Conservation (phyloP, 2,113 vertebrate genomes). For the Corythaeola cristata region DNA sequence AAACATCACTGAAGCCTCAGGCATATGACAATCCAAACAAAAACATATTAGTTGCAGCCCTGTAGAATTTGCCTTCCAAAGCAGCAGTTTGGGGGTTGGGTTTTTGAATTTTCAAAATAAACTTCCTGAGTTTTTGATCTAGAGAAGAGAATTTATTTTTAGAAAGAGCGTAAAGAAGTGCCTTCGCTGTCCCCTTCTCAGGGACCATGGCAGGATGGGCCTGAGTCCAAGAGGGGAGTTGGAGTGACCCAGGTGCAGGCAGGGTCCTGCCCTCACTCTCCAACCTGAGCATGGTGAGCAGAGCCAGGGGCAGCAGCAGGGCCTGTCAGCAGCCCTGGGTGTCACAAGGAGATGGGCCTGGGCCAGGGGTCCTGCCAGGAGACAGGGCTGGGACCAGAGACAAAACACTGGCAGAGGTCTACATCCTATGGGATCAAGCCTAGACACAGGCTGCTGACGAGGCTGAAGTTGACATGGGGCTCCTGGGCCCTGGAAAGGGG, state of each 20-base stretch:
- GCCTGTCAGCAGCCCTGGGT: neutral
- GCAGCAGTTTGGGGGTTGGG: rapidly evolving
- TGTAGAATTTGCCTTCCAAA: neutral
- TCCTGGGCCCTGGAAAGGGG: neutral
- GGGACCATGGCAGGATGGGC: neutral
- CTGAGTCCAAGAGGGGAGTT: neutral
- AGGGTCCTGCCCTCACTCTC: neutral
- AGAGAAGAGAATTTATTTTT: neutral
- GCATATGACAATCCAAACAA: neutral
- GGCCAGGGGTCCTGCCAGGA: neutral
- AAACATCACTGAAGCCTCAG: neutral
- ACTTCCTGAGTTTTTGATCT: neutral
- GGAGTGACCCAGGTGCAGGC: rapidly evolving
- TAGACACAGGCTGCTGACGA: neutral
- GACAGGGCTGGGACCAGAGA: rapidly evolving
- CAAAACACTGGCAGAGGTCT: neutral
- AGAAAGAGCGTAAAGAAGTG: neutral
- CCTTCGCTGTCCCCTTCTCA: neutral
- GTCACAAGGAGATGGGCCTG: rapidly evolving
- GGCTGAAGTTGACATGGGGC: neutral
- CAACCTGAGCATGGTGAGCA: neutral
- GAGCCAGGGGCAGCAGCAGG: neutral
- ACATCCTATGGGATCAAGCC: neutral
- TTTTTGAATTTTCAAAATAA: neutral
- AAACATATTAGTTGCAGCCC: neutral